phyloP scores from a whole-genome alignment of 1,140 invertebrate genomes.

The Bombus confusus region DNA sequence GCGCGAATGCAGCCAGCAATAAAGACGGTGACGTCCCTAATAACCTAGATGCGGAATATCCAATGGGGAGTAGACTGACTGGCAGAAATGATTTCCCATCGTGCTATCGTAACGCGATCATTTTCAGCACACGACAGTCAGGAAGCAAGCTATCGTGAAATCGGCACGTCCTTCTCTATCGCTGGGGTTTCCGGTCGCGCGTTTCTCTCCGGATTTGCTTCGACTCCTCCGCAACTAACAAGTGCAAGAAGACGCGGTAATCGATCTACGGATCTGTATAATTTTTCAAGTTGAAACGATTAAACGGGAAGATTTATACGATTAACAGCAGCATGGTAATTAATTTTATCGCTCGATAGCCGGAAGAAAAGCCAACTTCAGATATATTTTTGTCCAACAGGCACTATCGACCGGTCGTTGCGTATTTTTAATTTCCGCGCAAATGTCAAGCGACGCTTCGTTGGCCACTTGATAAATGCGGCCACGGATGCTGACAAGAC shows the following conservation, averaged over 20 bases:
- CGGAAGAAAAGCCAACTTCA: conserved; percentile 12
- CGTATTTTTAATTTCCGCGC: conserved; percentile 38
- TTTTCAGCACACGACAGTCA: conserved; percentile 17
- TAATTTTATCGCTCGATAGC: not conserved
- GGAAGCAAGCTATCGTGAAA: conserved; percentile 17
- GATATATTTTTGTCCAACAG: not conserved
- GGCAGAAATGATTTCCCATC: conserved; percentile 71
- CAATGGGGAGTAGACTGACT: conserved; percentile 58
- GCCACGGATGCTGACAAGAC: not conserved
- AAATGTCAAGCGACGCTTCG: conserved; percentile 20
- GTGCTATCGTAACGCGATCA: conserved; percentile 45
- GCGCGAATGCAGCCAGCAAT: conserved; percentile 14
- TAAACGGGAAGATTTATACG: not conserved
- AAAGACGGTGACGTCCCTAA: conserved; percentile 33
- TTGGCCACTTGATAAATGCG: not conserved
- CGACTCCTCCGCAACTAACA: not conserved
- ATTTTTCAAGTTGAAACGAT: not conserved
- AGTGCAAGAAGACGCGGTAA: not conserved
- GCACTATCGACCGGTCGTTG: not conserved
- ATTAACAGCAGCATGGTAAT: not conserved
- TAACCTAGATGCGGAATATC: conserved; percentile 45
- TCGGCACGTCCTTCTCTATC: conserved; percentile 11
- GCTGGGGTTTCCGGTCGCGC: not conserved
- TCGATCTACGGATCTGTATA: no score
- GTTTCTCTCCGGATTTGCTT: not conserved